phyloP scores from a whole-genome alignment of 2,113 vertebrate genomes.

The Sceloporus undulatus region DNA sequence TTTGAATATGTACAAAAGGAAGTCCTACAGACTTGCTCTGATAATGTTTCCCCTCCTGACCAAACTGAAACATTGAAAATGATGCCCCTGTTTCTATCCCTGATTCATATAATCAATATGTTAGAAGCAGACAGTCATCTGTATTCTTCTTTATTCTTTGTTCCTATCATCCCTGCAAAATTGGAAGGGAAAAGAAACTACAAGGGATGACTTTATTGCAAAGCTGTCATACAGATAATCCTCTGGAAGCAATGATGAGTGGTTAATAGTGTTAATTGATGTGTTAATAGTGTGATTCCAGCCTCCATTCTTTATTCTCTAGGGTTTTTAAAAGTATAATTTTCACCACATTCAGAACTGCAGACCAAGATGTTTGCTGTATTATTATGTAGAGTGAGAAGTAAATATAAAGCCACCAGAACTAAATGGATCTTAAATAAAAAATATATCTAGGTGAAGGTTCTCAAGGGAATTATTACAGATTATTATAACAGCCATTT shows the following conservation, averaged over 20 bases:
- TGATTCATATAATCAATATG: constrained; percentile 4
- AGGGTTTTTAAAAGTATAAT: constrained; percentile 55
- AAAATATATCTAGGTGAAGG: constrained; percentile 31
- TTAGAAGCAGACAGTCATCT: background rate
- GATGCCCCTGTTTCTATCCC: background rate
- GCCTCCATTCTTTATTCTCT: constrained; percentile 29
- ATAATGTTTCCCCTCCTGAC: no score
- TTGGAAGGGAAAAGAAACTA: background rate
- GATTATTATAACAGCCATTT: constrained; percentile 49
- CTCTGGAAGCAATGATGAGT: constrained; percentile 25
- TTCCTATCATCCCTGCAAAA: background rate
- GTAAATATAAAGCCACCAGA: constrained; percentile 59
- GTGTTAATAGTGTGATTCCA: constrained; percentile 62
- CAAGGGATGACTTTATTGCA: background rate
- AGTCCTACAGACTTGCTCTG: no score
- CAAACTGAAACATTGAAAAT: background rate
- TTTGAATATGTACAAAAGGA: background rate
- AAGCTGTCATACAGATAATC: background rate
- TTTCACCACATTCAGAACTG: constrained; percentile 62
- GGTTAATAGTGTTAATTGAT: constrained; percentile 40
- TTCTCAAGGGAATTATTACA: constrained; percentile 57
- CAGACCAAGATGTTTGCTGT: constrained; percentile 51
- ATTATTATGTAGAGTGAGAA: constrained; percentile 31
- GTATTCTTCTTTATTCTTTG: background rate
- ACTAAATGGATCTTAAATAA: constrained; percentile 48